Percentiles rank a stretch among this genome's conserved stretches.
phyloP scores from a whole-genome alignment of 2,797 vertebrate genomes.

The Agapornis canus region DNA sequence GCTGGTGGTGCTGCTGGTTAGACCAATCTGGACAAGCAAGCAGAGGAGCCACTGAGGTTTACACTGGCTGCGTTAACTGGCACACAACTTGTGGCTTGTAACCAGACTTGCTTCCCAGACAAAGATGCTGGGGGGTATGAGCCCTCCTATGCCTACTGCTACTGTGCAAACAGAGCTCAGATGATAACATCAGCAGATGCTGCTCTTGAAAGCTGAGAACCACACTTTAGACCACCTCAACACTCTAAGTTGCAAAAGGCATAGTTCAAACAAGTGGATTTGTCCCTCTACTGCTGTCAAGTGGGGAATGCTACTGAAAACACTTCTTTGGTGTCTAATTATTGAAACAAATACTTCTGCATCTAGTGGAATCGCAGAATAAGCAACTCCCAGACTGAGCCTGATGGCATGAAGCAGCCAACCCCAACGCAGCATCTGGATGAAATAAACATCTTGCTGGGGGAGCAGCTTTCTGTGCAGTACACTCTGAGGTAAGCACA shows the following conservation, averaged over 20 bases:
- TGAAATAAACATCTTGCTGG: conserved; percentile 70
- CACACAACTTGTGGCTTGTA: not conserved
- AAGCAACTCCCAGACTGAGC: conserved; percentile 34
- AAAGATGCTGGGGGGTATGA: not conserved
- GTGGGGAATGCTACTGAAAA: not conserved
- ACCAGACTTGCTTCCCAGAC: not conserved
- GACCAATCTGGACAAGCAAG: not conserved
- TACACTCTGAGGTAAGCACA: conserved; percentile 68
- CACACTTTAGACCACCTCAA: not conserved
- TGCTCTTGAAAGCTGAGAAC: not conserved
- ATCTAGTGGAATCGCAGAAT: conserved; percentile 31
- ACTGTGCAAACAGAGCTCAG: not conserved
- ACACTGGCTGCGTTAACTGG: not conserved
- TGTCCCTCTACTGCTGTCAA: not conserved
- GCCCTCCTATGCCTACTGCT: not conserved
- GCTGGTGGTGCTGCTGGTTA: not conserved
- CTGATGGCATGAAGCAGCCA: conserved; percentile 78
- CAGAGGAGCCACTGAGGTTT: not conserved
- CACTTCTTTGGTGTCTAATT: not conserved
- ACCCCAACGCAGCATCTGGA: conserved; percentile 68
- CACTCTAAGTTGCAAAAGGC: not conserved
- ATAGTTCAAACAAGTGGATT: not conserved
- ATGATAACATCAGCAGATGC: not conserved
- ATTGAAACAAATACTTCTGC: conserved; percentile 38
- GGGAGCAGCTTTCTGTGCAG: conserved; percentile 70